These are phyloP conservation scores for Notoglanidium macrostoma DNA, from an alignment of 2,797 vertebrate genomes.

Conservation along the genomic window DNA sequence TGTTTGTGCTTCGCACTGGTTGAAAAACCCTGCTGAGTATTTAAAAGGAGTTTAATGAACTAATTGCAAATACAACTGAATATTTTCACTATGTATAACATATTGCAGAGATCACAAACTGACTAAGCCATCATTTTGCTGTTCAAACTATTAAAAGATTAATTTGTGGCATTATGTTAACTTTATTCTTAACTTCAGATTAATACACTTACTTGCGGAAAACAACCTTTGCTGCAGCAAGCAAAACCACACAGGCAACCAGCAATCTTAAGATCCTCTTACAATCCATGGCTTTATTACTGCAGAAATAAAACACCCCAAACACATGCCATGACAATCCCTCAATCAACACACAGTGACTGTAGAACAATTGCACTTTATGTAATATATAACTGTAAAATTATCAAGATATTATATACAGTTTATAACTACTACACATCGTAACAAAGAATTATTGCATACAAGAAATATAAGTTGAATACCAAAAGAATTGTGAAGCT, in stretches of 20 bases:
- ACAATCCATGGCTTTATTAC: slow-evolving; percentile 15
- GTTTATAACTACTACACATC: not conserved
- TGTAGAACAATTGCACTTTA: not conserved
- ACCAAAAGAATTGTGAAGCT: not conserved
- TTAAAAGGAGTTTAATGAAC: not conserved
- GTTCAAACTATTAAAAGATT: not conserved
- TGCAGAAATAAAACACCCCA: not conserved
- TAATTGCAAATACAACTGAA: not conserved
- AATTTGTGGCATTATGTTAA: not conserved
- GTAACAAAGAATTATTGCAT: not conserved
- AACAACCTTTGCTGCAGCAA: slow-evolving; percentile 13
- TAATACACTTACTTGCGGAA: slow-evolving; percentile 39
- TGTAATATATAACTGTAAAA: not conserved
- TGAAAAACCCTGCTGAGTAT: not conserved
- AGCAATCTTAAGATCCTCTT: slow-evolving; percentile 20
- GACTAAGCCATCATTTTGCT: not conserved
- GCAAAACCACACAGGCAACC: slow-evolving; percentile 24
- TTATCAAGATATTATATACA: not conserved
- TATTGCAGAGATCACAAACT: not conserved
- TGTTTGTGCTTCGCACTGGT: no score
- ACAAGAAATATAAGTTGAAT: not conserved
- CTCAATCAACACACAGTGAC: not conserved
- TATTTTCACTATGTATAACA: not conserved
- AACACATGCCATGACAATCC: not conserved
- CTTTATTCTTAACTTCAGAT: not conserved